Conservation (phyloP, 1,140 invertebrate genomes). For the Achroia grisella region DNA sequence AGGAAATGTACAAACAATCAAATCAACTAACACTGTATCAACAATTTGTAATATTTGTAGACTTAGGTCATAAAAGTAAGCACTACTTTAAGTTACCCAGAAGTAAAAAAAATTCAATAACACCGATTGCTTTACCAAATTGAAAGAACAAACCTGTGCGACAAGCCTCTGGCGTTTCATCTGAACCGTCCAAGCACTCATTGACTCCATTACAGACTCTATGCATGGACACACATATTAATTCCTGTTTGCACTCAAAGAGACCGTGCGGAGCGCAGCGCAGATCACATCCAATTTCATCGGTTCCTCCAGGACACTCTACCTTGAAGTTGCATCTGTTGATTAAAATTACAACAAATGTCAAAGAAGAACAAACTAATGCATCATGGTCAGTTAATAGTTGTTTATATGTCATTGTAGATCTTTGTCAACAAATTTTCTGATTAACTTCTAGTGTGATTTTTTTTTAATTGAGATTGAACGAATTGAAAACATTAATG, state of each 20-base stretch:
- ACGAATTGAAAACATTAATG: too few species aligned
- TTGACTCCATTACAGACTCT: conserved; percentile 76
- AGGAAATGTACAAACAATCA: too few species aligned
- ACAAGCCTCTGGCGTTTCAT: conserved; percentile 75
- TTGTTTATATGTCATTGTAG: too few species aligned
- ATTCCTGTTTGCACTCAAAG: conserved; percentile 52
- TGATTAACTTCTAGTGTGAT: too few species aligned
- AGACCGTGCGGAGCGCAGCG: conserved; percentile 20
- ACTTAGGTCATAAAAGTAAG: too few species aligned
- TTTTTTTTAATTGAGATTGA: too few species aligned
- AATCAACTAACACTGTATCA: too few species aligned
- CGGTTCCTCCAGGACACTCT: conserved; percentile 82
- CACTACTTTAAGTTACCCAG: too few species aligned
- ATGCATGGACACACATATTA: conserved; percentile 71
- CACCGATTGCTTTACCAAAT: too few species aligned
- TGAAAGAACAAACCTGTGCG: conserved; percentile 23
- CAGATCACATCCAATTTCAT: conserved; percentile 74
- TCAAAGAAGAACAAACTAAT: not conserved
- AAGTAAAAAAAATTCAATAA: too few species aligned
- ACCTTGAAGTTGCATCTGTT: conserved; percentile 78
- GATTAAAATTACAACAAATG: not conserved
- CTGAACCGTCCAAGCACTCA: conserved; percentile 83
- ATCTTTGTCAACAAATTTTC: too few species aligned
- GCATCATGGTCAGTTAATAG: not conserved
- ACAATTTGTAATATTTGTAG: too few species aligned